Conservation (phyloP, 2,113 vertebrate species). For the Tiliqua scincoides region DNA sequence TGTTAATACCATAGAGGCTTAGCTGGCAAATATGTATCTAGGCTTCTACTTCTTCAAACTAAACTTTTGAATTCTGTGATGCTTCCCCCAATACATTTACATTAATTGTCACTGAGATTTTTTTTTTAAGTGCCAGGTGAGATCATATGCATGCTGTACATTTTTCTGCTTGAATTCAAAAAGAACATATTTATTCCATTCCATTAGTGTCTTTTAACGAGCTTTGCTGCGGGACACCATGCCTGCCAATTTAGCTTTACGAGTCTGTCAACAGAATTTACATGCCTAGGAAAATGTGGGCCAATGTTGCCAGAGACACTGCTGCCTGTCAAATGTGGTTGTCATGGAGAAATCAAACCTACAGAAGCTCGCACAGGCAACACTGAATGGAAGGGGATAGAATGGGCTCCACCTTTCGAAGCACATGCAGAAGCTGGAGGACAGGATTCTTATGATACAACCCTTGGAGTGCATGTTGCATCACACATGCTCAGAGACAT, state of each 20-base stretch:
- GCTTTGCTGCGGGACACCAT: conserved; percentile 79
- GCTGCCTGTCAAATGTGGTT: conserved; percentile 80
- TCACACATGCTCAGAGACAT: background rate
- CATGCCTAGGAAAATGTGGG: conserved; percentile 83
- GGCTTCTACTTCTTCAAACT: background rate
- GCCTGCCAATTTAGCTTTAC: conserved; percentile 84
- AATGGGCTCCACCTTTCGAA: conserved; percentile 41
- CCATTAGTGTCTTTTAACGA: conserved; percentile 82
- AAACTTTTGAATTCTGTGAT: conserved; percentile 26
- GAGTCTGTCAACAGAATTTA: conserved; percentile 85
- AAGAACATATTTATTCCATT: conserved; percentile 81
- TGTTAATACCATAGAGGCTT: background rate
- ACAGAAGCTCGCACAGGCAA: conserved; percentile 57
- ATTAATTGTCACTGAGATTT: conserved; percentile 32
- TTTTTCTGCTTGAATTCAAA: conserved; percentile 65
- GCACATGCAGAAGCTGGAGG: background rate
- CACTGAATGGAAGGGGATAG: conserved; percentile 45
- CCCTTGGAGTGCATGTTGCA: background rate
- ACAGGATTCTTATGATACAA: background rate
- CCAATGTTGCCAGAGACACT: conserved; percentile 78
- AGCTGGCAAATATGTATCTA: background rate
- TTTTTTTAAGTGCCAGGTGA: conserved; percentile 24
- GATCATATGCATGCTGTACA: conserved; percentile 48
- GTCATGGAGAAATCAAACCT: conserved; percentile 79
- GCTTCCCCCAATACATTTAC: conserved; percentile 34